Conservation (phyloP, 2,888 invertebrate species). For the Pemphredon lugubris region DNA sequence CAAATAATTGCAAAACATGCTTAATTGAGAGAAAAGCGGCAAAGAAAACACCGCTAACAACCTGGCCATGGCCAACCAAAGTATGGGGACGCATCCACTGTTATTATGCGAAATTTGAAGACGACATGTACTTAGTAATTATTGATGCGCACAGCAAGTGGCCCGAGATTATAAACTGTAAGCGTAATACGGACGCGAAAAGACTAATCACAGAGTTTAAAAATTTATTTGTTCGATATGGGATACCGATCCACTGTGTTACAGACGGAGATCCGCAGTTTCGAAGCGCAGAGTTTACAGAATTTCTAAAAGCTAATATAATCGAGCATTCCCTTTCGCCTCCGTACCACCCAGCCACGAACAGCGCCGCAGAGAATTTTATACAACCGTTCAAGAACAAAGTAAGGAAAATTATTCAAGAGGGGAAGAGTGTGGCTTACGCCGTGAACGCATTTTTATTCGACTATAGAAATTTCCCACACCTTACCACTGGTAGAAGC, state of each 20-base stretch:
- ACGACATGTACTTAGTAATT: slow-evolving; percentile 36
- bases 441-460: slow-evolving; percentile 32
- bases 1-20: slow-evolving; percentile 11
- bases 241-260: slow-evolving; percentile 11
- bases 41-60: slow-evolving; percentile 12
- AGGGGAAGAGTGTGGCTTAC: slow-evolving; percentile 7
- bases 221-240: slow-evolving; percentile 5
- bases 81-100: slow-evolving; percentile 20
- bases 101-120: slow-evolving; percentile 30
- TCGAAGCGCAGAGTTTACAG: slow-evolving; percentile 15
- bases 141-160: slow-evolving; percentile 35
- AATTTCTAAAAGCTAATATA: slow-evolving; percentile 20
- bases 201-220: slow-evolving; percentile 17
- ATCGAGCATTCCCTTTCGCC: slow-evolving; percentile 40
- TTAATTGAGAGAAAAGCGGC: slow-evolving; percentile 6
- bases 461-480: slow-evolving; percentile 35
- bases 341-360: slow-evolving; percentile 51
- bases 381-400: slow-evolving; percentile 37
- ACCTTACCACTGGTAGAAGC: slow-evolving; percentile 30
- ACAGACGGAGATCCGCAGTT: slow-evolving; percentile 30
- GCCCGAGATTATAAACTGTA: slow-evolving; percentile 20
- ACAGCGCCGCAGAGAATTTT: slow-evolving; percentile 42
- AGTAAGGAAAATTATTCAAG: slow-evolving; percentile 33
- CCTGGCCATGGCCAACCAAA: slow-evolving; percentile 22
- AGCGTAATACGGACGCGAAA: neutral